Evolutionary conservation across 92 coral and sea anemone species (phyloP).

Genomic region (Zoanthus sociatus): DNA sequence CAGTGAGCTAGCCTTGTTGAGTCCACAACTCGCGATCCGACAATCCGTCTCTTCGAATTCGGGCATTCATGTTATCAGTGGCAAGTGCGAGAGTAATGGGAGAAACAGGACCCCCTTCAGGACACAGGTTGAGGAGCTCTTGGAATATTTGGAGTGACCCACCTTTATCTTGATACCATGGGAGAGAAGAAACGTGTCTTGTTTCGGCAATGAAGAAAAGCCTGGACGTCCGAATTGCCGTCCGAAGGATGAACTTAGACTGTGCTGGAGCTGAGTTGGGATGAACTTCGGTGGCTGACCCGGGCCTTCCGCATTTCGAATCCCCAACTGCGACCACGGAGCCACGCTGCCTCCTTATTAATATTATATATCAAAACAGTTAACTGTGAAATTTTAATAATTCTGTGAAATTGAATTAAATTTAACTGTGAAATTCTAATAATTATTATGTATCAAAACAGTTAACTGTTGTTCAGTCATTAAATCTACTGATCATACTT

Average conservation of each 20-base stretch:
- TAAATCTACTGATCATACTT: no score
- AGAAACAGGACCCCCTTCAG: slow-evolving; percentile 18
- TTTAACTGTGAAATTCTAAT: no score
- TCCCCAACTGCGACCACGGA: no score
- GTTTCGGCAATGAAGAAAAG: slow-evolving; percentile 31
- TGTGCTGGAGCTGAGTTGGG: not conserved
- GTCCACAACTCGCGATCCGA: slow-evolving; percentile 56
- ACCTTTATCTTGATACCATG: slow-evolving; percentile 45
- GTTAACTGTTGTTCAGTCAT: no score
- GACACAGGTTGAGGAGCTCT: slow-evolving; percentile 26
- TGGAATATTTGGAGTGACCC: slow-evolving; percentile 25
- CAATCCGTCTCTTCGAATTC: slow-evolving; percentile 49
- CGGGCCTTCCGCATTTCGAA: no score
- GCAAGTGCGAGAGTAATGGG: slow-evolving; percentile 31
- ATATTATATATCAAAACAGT: no score
- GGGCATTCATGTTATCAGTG: slow-evolving; percentile 20
- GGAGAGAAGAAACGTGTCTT: slow-evolving; percentile 17
- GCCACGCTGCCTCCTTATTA: no score
- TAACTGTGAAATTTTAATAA: no score
- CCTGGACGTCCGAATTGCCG: not conserved
- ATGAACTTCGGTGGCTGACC: not conserved
- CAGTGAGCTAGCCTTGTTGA: slow-evolving; percentile 56
- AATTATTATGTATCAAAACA: no score
- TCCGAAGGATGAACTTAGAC: no score
- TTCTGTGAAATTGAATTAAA: no score